These are phyloP conservation scores for Manis crassicaudata DNA, from an alignment of 2,797 vertebrate species.

Conservation along the genomic window DNA sequence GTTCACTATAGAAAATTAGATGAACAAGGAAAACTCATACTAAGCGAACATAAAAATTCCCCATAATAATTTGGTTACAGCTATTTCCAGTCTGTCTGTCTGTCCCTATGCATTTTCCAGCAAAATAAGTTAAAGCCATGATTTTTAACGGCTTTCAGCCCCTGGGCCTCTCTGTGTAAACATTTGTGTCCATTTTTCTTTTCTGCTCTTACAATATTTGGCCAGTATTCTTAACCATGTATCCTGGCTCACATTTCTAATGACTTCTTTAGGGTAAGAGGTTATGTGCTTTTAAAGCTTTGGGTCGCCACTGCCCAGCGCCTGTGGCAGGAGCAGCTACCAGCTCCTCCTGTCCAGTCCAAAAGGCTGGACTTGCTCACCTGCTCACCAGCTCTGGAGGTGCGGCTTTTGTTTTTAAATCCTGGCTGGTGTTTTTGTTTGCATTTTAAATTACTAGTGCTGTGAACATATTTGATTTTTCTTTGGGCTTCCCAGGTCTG, in stretches of 20 bases:
- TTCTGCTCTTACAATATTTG: not conserved
- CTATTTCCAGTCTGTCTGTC: not conserved
- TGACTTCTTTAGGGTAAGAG: not conserved
- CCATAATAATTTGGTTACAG: not conserved
- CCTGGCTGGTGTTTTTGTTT: not conserved
- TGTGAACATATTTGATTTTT: not conserved
- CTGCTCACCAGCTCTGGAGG: not conserved
- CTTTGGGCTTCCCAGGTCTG: not conserved
- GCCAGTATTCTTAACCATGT: not conserved
- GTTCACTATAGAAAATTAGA: conserved; percentile 20
- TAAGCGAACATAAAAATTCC: conserved; percentile 2
- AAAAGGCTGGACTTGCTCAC: too few relatives aligned
- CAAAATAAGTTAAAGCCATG: not conserved
- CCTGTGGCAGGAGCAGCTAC: not conserved
- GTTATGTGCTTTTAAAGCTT: not conserved
- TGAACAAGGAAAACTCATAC: not conserved
- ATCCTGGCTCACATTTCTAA: not conserved
- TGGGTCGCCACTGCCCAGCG: rapidly evolving
- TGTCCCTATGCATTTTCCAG: not conserved
- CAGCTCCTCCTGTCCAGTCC: rapidly evolving
- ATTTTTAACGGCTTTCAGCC: not conserved
- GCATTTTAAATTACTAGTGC: not conserved
- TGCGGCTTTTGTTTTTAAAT: not conserved
- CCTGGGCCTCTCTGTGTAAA: not conserved
- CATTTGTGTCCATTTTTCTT: not conserved